These are phyloP conservation scores for Tetanocera ferruginea DNA, from an alignment of 2,888 invertebrate species.

Conservation along the genomic window DNA sequence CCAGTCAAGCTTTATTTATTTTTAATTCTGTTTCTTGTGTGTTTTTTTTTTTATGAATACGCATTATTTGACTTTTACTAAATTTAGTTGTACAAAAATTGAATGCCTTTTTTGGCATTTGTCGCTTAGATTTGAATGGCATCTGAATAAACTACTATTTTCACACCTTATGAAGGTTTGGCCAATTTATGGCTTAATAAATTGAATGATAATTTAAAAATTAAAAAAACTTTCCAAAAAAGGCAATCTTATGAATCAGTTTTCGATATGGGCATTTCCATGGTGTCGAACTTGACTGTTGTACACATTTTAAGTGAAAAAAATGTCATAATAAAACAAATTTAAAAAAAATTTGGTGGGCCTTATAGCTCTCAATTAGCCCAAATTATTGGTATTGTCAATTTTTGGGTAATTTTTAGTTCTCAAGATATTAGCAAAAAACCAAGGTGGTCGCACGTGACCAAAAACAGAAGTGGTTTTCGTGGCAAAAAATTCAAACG, in stretches of 20 bases:
- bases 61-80: not conserved
- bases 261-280: no score
- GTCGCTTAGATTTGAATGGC: not conserved
- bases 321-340: not conserved
- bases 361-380: not conserved
- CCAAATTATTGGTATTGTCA: not conserved
- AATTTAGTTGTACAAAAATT: conserved; percentile 2
- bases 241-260: not conserved
- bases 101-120: not conserved
- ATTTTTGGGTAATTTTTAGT: not conserved
- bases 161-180: not conserved
- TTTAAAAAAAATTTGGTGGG: not conserved
- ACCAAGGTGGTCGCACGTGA: no score
- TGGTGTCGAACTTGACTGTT: no score
- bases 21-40: not conserved
- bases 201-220: no score
- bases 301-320: no score
- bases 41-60: not conserved
- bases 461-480: no score
- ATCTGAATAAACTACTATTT: not conserved
- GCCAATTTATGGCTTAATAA: not conserved
- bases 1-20: not conserved
- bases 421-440: not conserved
- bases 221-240: not conserved
- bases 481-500: no score